Evolutionary conservation across 2,888 invertebrate genomes (phyloP).

Genomic region (Thera obeliscata): DNA sequence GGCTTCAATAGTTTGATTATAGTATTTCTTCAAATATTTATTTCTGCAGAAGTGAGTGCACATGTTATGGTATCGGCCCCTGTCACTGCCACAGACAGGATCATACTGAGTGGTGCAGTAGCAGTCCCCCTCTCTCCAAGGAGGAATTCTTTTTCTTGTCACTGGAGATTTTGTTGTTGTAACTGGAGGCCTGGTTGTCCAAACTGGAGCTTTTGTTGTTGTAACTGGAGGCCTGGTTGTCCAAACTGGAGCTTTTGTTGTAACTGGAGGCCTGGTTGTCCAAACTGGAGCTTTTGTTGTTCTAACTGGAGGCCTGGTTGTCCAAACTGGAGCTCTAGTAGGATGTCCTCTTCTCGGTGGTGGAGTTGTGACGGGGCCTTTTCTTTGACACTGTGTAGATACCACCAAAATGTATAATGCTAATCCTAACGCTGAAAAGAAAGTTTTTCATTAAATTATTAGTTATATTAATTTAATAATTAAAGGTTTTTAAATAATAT

Average conservation of each 20-base stretch:
- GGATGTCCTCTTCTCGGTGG: not conserved
- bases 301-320: not conserved
- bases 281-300: slow-evolving; percentile 28
- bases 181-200: not conserved
- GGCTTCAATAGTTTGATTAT: slow-evolving; percentile 32
- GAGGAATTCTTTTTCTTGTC: slow-evolving; percentile 5
- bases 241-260: slow-evolving; percentile 28
- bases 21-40: slow-evolving; percentile 39
- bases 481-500: not conserved
- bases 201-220: slow-evolving; percentile 7
- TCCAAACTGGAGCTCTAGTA: not conserved
- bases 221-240: not conserved
- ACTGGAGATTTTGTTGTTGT: too few relatives aligned
- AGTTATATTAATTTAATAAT: not conserved
- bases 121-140: slow-evolving; percentile 47
- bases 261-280: not conserved
- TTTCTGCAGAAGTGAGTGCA: slow-evolving; percentile 52
- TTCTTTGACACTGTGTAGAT: slow-evolving; percentile 14
- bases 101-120: slow-evolving; percentile 55
- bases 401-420: slow-evolving; percentile 8
- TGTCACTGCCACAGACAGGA: slow-evolving; percentile 54
- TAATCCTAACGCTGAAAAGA: slow-evolving; percentile 20
- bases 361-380: not conserved
- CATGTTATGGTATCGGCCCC: slow-evolving; percentile 48
- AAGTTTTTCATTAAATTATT: not conserved